These are phyloP conservation scores for Lontra canadensis DNA, from an alignment of 2,113 vertebrate species.

Conservation along the genomic window DNA sequence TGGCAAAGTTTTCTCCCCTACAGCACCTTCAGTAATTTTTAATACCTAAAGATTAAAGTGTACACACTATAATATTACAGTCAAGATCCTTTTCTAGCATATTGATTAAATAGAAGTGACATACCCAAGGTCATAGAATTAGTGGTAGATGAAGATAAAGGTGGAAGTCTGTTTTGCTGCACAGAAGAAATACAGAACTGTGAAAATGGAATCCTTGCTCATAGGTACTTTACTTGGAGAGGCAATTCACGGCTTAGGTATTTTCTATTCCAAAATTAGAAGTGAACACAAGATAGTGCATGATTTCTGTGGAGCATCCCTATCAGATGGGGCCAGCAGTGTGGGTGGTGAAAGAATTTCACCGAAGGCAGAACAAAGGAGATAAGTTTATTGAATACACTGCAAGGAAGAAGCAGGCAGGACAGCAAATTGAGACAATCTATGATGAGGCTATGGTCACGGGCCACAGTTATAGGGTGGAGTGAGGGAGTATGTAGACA, in stretches of 20 bases:
- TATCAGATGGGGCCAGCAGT: background rate
- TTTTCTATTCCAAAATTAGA: background rate
- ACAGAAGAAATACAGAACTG: constrained; percentile 4
- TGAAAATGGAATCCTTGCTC: background rate
- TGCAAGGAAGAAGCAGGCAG: background rate
- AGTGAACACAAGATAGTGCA: background rate
- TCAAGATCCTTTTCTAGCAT: background rate
- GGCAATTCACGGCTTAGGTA: background rate
- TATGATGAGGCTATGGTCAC: background rate
- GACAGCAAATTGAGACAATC: background rate
- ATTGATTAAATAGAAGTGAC: background rate
- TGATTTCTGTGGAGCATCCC: background rate
- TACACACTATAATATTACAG: background rate
- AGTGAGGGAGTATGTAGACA: background rate
- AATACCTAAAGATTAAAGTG: background rate
- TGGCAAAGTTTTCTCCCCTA: background rate
- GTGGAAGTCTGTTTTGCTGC: background rate
- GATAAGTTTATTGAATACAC: background rate
- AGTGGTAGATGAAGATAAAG: background rate
- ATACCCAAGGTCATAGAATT: background rate
- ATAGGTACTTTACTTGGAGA: background rate
- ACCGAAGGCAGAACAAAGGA: background rate
- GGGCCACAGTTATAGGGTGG: background rate
- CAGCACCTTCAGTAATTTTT: background rate
- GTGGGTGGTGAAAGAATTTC: background rate